These are phyloP conservation scores for Ephydatia muelleri DNA, from an alignment of 37 sponge, comb jelly and placozoan genomes.

Conservation along the genomic window DNA sequence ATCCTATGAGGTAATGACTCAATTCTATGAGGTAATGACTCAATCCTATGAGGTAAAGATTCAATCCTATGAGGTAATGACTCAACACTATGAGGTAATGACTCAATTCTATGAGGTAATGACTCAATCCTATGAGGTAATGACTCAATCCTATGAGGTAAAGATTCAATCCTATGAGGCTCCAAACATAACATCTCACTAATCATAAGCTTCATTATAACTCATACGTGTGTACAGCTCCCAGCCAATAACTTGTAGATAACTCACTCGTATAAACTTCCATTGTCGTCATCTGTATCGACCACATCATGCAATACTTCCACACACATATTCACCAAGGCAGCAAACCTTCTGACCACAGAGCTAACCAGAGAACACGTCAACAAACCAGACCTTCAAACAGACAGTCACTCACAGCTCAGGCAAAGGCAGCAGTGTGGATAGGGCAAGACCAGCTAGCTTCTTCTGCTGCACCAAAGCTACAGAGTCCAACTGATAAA, in stretches of 20 bases:
- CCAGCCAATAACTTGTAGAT: not conserved
- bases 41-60: too few relatives aligned
- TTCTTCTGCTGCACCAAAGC: constrained; percentile 47
- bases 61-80: too few relatives aligned
- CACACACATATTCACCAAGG: constrained; percentile 69
- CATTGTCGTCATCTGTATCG: constrained; percentile 42
- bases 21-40: too few relatives aligned
- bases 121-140: too few relatives aligned
- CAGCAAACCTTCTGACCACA: constrained; percentile 60
- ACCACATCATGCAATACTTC: constrained; percentile 78
- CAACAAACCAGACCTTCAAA: not conserved
- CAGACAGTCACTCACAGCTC: constrained; percentile 46
- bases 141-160: too few relatives aligned
- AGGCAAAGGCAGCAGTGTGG: constrained; percentile 60
- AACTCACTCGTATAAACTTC: constrained; percentile 52
- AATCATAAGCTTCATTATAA: too few relatives aligned
- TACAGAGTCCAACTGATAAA: constrained; percentile 49
- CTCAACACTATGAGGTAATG: too few relatives aligned
- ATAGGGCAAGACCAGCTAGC: constrained; percentile 78
- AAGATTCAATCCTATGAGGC: too few relatives aligned
- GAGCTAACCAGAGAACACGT: constrained; percentile 18
- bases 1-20: too few relatives aligned
- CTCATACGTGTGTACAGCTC: not conserved
- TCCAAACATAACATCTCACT: too few relatives aligned
- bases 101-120: too few relatives aligned